Evolutionary conservation across 1,140 invertebrate genomes (phyloP), one percentile per base, ranked within the genome.

Genomic region (Drosophila mayri): DNA sequence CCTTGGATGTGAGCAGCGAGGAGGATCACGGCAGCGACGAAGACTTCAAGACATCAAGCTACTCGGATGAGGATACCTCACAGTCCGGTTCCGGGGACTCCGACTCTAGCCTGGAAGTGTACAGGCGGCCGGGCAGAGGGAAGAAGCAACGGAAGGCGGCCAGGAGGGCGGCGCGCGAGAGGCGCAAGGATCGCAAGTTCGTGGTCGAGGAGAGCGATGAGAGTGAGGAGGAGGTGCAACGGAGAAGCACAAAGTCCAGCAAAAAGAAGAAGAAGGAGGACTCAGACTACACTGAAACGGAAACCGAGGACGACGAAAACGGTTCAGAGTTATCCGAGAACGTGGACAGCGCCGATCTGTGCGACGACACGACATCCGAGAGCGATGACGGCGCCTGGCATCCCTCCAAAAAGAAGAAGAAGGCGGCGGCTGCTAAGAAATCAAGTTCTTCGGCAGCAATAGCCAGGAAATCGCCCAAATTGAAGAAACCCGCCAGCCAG

Each of bases 21-120:
- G 96, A 97, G 64, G 96, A 97, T 88, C 96, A 97, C 86, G 95
- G 94, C 66, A 97, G 96, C 3, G 97, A 98, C 86, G 97, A 98
- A 92, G 97, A 98, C 92, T 98, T 98, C 76, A 97, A 97, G 81
- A 96, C 92, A 0, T 92, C 92, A n/a, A 92, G 91, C 30, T 87
- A 87, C 28, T 91, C 88, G 1, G 91, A 92, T 12, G 91, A 92
- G 22, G 90, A 91, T 20, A 86, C 66, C 8, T 87, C 86, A 0
- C 74, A 83, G 35, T 91, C 86, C 1, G 90, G 65, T 6, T 88
- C 86, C 0, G 87, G 90, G 28, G 90, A 92, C 11, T 92, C 91
- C 0, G 92, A 92, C 41, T 91, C 91, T 4, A 93, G 92, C 30
- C 41, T 93, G 30, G 92, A 93, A 14, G 54, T 91, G 0, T 92